Base-by-base conservation (phyloP, 35 echinoderm and acorn worm species). In the Stichopus chloronotus region DNA sequence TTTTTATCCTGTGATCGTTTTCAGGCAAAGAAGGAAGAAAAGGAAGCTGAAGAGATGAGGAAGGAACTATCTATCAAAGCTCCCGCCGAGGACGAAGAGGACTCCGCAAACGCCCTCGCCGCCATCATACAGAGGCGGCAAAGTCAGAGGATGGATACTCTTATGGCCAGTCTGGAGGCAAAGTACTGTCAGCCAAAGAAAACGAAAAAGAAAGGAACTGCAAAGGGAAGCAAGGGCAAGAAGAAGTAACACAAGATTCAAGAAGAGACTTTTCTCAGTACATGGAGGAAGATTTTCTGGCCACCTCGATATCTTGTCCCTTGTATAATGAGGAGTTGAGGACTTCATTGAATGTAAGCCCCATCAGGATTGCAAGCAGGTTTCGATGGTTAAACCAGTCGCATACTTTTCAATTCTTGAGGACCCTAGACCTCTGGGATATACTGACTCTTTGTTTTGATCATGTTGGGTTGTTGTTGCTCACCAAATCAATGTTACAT, bases 161-260 rank as follows among this genome's bases (percentile, higher is more conserved):
- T 95, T 5, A 93, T 95, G 86, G 94, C 96, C 14, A 92, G 78
- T 69, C 78, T 97, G 56, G 94, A 95, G 78, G 94, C 96, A 22
- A 97, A 97, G 88, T 97, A 97, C 61, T 97, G 96, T 78, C 94
- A 97, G 81, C 76, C 91, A 63, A 91, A 91, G 72, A 91, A 91
- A 77, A 54, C 90, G 22, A 91, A 91, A 54, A 91, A 91, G 65
- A 58, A 72, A n/a, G 71, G 87, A 14, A 56, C 25, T 17, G 8
- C 87, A 59, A 95, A 94, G 68, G 65, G 59, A 57, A 84, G 78
- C 78, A 95, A 95, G 53, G 69, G 92, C 52, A 96, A 92, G 63
- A 91, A 90, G 0, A 81, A 87, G 25, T 93, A 23, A 93, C 71
- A 24, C 30, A 43, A 43, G 0, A 43, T 43, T 43, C 30, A 43